Conservation (phyloP, 2,888 invertebrate genomes). For the Ornithoptera alexandrae region DNA sequence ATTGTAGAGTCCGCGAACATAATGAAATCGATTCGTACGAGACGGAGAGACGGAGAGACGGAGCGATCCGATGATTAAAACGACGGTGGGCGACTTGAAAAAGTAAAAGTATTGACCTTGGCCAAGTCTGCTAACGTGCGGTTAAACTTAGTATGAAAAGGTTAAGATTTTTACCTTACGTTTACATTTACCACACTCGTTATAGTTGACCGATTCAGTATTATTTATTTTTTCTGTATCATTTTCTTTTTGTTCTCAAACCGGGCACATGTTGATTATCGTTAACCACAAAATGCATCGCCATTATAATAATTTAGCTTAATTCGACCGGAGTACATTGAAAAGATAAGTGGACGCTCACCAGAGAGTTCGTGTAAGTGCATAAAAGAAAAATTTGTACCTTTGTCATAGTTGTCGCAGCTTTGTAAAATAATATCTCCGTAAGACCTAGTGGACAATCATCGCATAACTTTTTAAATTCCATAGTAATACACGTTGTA, state of each 20-base stretch:
- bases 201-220: background rate
- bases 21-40: conserved; percentile 8
- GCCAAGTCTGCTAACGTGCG: conserved; percentile 19
- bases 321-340: too few relatives aligned
- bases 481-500: too few relatives aligned
- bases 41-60: background rate
- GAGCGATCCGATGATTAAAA: conserved; percentile 12
- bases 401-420: too few relatives aligned
- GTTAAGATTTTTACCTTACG: conserved; percentile 22
- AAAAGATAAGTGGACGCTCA: too few relatives aligned
- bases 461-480: background rate
- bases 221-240: background rate
- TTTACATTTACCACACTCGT: conserved; percentile 4
- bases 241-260: background rate
- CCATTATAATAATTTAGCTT: too few relatives aligned
- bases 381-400: too few relatives aligned
- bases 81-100: conserved; percentile 16
- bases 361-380: too few relatives aligned
- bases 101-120: conserved; percentile 29
- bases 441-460: conserved; percentile 8
- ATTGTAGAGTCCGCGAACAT: background rate
- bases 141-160: conserved; percentile 20
- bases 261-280: too few relatives aligned
- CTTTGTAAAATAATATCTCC: background rate
- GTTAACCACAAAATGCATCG: too few relatives aligned